Evolutionary conservation across 2,797 vertebrate species (phyloP).

Genomic region (Heteromormyrus szaboi): DNA sequence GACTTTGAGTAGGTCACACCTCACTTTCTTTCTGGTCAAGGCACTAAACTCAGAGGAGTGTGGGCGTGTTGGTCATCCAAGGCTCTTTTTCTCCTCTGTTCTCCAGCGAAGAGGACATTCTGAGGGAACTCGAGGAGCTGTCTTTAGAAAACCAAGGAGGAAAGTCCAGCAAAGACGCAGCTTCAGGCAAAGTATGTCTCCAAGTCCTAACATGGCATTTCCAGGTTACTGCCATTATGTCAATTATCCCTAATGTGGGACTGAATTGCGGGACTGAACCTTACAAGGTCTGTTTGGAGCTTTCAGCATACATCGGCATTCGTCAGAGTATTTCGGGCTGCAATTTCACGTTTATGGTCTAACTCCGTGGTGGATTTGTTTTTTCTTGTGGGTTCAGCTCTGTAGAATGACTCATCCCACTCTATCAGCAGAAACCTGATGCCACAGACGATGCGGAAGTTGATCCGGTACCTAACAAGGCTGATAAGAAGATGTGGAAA

Average conservation of each 20-base stretch:
- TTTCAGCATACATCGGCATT: background rate
- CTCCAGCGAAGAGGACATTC: constrained; percentile 90
- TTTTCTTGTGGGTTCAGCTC: background rate
- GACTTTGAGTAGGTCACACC: constrained; percentile 70
- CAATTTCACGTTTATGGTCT: background rate
- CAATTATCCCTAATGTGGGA: background rate
- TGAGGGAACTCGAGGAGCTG: constrained; percentile 88
- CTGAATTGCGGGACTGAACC: background rate
- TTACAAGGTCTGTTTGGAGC: background rate
- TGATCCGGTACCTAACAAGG: constrained; percentile 47
- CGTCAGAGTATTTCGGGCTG: background rate
- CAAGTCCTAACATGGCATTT: background rate
- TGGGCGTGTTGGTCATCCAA: background rate
- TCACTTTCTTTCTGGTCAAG: background rate
- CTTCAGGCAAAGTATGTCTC: constrained; percentile 20
- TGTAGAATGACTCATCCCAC: background rate
- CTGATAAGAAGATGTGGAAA: constrained; percentile 78
- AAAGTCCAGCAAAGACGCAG: constrained; percentile 54
- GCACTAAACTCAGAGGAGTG: too few species aligned
- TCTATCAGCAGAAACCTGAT: constrained; percentile 63
- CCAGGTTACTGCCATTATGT: background rate
- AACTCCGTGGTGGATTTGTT: background rate
- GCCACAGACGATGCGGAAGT: constrained; percentile 62
- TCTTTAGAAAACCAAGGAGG: constrained; percentile 77
- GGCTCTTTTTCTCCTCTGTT: background rate